Base-by-base conservation (phyloP, 2,888 invertebrate genomes). In the Coecobrya sp. region DNA sequence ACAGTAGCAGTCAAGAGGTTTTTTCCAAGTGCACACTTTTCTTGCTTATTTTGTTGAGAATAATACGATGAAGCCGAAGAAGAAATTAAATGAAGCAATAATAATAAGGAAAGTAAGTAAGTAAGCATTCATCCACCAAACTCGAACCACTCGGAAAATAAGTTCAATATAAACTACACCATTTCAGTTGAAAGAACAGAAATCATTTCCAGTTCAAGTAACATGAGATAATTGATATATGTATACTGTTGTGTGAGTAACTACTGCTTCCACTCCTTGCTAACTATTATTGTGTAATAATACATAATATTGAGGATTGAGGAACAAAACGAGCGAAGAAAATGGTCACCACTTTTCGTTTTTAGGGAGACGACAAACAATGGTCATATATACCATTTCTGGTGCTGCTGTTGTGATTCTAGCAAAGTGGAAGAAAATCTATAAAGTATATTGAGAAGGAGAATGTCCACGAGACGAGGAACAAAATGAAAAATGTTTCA, bases 401-500 rank as follows among this genome's bases (percentile, higher is more conserved):
- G n/a, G 42, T 59, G 13, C 30, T 68, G 68, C 68, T 62, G 30
- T 22, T 49, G n/a, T 45, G n/a, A 68, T 30, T 68, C 42, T 68
- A 42, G 45, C 30, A 59, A 16, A 59, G 55, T 16, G 55, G 8
- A 42, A 55, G 45, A 45, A 65, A 22, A 85, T 59, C 7, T n/a
- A 59, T 59, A n/a, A n/a, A n/a, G n/a, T n/a, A 22, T n/a, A 59
- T 22, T 59, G 36, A 36, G 68, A 27, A 30, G 27, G 42, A 76
- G 45, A 19, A 45, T 45, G 79, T 25, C 49, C 52, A 52, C 25
- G 45, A 59, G 45, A 62, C 49, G 22, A 62, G 45, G 49, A 84
- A 25, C 59, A 88, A 94, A 93, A 94, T 92, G 93, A 93, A 93
- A 93, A 93, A 93, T 93, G 94, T 93, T 93, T 93, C 93, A 93